Percentiles rank a stretch among this genome's conserved stretches.
Conservation (phyloP, 2,888 invertebrate genomes). For the Meloe dianella region DNA sequence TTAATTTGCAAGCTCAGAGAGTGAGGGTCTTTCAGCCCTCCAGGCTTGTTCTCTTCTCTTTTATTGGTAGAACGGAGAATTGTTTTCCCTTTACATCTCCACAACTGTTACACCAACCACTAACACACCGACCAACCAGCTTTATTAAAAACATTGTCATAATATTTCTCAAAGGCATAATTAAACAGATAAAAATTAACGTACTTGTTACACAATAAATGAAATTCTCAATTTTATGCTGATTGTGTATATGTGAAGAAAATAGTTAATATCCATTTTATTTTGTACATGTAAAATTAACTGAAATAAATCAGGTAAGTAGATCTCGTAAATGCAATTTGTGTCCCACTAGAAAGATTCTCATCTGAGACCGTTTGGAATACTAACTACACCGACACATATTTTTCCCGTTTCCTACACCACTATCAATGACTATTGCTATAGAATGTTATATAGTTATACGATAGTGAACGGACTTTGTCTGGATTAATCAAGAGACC, state of each 20-base stretch:
- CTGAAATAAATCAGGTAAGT: constrained; percentile 53
- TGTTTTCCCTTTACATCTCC: background rate
- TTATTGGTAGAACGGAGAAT: background rate
- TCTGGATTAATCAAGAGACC: constrained; percentile 58
- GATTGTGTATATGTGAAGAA: constrained; percentile 30
- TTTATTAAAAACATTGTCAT: background rate
- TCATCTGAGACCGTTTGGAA: constrained; percentile 39
- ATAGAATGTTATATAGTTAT: background rate
- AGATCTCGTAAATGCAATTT: constrained; percentile 49
- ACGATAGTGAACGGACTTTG: constrained; percentile 40
- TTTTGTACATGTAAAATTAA: constrained; percentile 44
- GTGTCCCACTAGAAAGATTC: constrained; percentile 46
- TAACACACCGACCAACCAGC: background rate
- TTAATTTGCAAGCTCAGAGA: constrained; percentile 9
- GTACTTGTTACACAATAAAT: constrained; percentile 28
- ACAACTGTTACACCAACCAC: no score
- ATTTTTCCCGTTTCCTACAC: constrained; percentile 31
- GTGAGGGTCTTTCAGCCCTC: background rate
- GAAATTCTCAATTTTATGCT: constrained; percentile 11
- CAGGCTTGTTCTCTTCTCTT: background rate
- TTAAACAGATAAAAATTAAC: background rate
- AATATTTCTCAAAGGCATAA: background rate
- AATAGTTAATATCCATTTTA: constrained; percentile 33
- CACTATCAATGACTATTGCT: background rate
- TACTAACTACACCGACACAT: constrained; percentile 41